Base-by-base conservation (phyloP, 2,113 vertebrate species). In the Dasyprocta punctata region DNA sequence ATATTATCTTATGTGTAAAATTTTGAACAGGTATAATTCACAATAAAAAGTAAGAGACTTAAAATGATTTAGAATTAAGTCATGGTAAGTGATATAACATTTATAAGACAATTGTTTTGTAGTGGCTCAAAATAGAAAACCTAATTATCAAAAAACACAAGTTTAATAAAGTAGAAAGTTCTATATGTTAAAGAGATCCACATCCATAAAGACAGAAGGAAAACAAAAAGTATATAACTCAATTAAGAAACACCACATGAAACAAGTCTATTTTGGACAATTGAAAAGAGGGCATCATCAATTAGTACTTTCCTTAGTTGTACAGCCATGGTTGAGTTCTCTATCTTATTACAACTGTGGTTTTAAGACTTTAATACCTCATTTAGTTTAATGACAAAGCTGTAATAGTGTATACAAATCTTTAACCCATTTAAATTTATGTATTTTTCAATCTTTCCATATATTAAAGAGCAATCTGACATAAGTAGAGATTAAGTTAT, bases 351-450 rank as follows among this genome's bases (percentile, higher is more conserved):
- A 96, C 85, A 96, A 86, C 65, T 95, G 56, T 36, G 38, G 71
- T 95, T 93, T 96, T 95, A 98, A 97, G 82, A 80, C 95, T 95
- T 96, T 97, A 96, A 97, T 96, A 96, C 86, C 94, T 95, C 97
- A 97, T 96, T 98, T 97, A 97, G 88, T 92, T 98, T 98, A 97
- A 98, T 96, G 97, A 94, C 83, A 97, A 95, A 96, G 73, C 90
- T 92, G 33, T 94, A 94, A 96, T 12, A 89, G 38, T 75, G n/a
- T 65, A 98, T 19, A 96, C 82, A 97, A 96, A 92, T 95, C 88
- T 96, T 97, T 78, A 97, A 92, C 82, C 44, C 95, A 93, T 86
- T 95, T 83, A 41, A 96, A 98, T 96, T 58, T 96, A 96, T 83
- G 95, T 61, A 81, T 81, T 92, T 96, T 93, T 94, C 36, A 92